phyloP scores from a whole-genome alignment of 2,113 vertebrate genomes.

The Tupaia chinensis region DNA sequence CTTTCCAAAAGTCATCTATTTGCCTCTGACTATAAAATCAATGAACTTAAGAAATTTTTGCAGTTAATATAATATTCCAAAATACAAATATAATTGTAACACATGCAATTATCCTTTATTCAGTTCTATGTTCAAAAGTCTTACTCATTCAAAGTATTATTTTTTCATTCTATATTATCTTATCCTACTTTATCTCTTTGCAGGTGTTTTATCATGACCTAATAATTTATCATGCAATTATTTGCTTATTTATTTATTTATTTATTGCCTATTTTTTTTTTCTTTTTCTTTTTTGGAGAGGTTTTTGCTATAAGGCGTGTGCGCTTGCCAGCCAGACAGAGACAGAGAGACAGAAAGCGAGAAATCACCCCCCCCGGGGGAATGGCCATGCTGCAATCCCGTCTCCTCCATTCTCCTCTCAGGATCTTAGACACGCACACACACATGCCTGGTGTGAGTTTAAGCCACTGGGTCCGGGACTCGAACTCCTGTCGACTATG shows the following conservation, averaged over 20 bases:
- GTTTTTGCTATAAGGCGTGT: too few relatives aligned
- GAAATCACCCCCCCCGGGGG: too few relatives aligned
- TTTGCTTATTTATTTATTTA: background rate
- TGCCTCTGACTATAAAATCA: background rate
- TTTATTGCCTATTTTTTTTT: background rate
- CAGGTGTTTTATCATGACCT: background rate
- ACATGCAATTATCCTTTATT: background rate
- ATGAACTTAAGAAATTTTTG: background rate
- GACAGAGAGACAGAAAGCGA: too few relatives aligned
- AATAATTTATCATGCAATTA: background rate
- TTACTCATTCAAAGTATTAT: background rate
- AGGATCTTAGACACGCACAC: too few relatives aligned
- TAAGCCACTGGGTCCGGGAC: too few relatives aligned
- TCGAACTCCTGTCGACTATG: too few relatives aligned
- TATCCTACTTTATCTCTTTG: background rate
- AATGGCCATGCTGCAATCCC: too few relatives aligned
- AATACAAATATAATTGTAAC: background rate
- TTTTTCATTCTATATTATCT: background rate
- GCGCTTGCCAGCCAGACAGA: too few relatives aligned
- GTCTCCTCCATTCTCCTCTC: too few relatives aligned
- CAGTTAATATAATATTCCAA: background rate
- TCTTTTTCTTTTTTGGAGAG: too few relatives aligned
- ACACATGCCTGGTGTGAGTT: too few relatives aligned
- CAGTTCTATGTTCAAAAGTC: background rate
- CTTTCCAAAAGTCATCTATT: background rate